Conservation (phyloP, 1,140 invertebrate species). For the Aphaenogaster floridana region DNA sequence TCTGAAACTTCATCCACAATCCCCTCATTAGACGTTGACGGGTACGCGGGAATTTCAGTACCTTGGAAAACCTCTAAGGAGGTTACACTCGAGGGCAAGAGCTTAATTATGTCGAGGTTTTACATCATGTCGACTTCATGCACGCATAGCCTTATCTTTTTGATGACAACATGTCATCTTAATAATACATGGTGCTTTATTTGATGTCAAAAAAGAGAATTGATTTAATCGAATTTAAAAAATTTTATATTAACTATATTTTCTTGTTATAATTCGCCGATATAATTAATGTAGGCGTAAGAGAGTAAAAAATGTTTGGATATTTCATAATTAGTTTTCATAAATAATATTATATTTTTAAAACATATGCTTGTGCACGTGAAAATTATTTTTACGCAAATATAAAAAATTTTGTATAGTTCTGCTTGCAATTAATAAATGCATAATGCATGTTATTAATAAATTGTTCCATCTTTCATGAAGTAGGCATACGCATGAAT, state of each 20-base stretch:
- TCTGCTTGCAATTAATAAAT: background rate
- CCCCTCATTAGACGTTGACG: slow-evolving; percentile 81
- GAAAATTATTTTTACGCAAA: background rate
- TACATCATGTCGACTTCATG: slow-evolving; percentile 51
- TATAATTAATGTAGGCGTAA: background rate
- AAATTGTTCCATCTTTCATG: slow-evolving; percentile 12
- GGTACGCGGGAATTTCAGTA: slow-evolving; percentile 81
- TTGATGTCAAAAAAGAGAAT: background rate
- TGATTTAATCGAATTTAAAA: background rate
- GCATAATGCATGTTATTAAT: slow-evolving; percentile 28
- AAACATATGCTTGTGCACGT: background rate
- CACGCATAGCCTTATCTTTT: slow-evolving; percentile 5
- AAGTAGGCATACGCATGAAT: slow-evolving; percentile 28
- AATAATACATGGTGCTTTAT: background rate
- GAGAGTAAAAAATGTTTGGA: background rate
- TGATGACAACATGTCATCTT: background rate
- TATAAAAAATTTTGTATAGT: background rate
- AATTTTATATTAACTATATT: background rate
- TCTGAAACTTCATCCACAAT: slow-evolving; percentile 79
- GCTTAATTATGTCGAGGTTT: slow-evolving; percentile 79
- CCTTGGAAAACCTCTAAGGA: slow-evolving; percentile 81
- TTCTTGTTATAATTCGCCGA: background rate
- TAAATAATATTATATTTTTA: background rate
- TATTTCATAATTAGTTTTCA: background rate
- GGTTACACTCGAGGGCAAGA: slow-evolving; percentile 72